Percentiles rank a stretch among this genome's conserved stretches.
Evolutionary conservation across 2,113 vertebrate genomes (phyloP).

Genomic region (Reinhardtius hippoglossoides): DNA sequence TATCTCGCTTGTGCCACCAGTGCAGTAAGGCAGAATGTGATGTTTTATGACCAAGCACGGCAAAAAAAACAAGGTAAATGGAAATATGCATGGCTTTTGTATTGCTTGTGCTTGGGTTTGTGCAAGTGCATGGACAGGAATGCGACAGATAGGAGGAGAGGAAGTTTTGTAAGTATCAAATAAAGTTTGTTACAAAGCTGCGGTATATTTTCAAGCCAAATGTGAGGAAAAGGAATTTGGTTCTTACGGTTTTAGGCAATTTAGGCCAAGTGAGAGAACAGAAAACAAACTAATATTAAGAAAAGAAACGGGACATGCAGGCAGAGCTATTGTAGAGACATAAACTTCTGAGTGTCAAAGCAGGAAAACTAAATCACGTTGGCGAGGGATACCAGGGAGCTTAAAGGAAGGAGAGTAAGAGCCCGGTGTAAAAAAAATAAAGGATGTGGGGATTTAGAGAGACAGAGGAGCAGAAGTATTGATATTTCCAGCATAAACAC

Average conservation of each 20-base stretch:
- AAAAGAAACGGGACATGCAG: conserved; percentile 39
- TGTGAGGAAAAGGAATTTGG: conserved; percentile 60
- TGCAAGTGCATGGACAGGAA: conserved; percentile 12
- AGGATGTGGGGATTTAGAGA: conserved; percentile 7
- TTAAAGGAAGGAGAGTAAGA: conserved; percentile 23
- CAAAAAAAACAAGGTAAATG: conserved; percentile 21
- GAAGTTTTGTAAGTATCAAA: conserved; percentile 31
- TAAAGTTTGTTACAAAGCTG: conserved; percentile 51
- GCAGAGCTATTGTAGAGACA: conserved; percentile 31
- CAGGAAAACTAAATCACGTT: conserved; percentile 43
- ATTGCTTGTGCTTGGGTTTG: neutral
- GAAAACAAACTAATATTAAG: conserved; percentile 53
- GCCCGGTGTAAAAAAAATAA: conserved; percentile 21
- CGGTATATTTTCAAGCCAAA: conserved; percentile 34
- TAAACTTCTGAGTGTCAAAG: conserved; percentile 41
- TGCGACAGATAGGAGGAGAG: conserved; percentile 3
- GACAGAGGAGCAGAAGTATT: conserved; percentile 44
- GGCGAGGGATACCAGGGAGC: conserved; percentile 15
- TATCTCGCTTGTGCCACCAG: neutral
- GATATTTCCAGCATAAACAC: conserved; percentile 75
- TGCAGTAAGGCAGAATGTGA: conserved; percentile 17
- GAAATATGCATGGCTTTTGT: conserved; percentile 22
- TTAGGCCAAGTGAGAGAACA: conserved; percentile 27
- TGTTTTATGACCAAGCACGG: conserved; percentile 29
- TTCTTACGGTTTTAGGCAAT: conserved; percentile 50